Evolutionary conservation across 2,888 invertebrate genomes (phyloP).

Genomic region (Apotomis capreana): DNA sequence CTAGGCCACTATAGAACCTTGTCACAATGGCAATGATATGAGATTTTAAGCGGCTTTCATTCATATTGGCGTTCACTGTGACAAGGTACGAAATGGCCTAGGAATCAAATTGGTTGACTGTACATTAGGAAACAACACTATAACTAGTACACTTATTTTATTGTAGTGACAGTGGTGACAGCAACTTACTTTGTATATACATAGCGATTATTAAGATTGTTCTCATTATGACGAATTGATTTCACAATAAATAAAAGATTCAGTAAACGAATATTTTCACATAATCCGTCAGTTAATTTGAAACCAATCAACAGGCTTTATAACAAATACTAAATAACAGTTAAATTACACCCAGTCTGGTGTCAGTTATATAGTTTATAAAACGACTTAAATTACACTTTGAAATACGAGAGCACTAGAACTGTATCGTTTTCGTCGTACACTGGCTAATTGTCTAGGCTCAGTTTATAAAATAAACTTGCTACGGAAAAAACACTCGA

Average conservation of each 20-base stretch:
- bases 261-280: neutral
- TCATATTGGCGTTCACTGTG: too few relatives aligned
- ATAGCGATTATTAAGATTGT: neutral
- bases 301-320: too few relatives aligned
- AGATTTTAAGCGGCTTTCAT: too few relatives aligned
- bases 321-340: neutral
- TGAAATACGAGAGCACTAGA: constrained; percentile 5
- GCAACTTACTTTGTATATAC: constrained; percentile 7
- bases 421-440: neutral
- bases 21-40: too few relatives aligned
- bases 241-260: neutral
- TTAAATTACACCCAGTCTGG: neutral
- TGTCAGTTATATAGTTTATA: neutral
- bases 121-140: too few relatives aligned
- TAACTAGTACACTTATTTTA: too few relatives aligned
- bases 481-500: neutral
- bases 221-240: neutral
- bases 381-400: neutral
- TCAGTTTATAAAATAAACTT: neutral
- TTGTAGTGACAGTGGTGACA: too few relatives aligned
- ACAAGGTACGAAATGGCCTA: too few relatives aligned
- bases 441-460: neutral
- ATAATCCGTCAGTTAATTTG: too few relatives aligned
- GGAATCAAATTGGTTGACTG: too few relatives aligned
- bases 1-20: too few relatives aligned